Base-by-base conservation (phyloP, 2,113 vertebrate species). In the Phoxinus phoxinus region DNA sequence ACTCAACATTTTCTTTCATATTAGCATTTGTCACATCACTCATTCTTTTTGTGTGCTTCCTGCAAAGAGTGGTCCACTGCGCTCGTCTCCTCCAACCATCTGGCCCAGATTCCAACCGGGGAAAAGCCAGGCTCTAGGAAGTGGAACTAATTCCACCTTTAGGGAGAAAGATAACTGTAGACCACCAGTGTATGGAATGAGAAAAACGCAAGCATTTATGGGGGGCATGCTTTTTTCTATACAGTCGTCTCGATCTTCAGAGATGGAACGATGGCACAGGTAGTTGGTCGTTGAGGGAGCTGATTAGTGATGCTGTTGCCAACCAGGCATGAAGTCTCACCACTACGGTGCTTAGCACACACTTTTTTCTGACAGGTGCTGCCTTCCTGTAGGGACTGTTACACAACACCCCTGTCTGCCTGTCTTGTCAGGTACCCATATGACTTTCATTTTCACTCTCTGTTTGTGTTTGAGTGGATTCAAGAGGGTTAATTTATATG, bases 71-170 rank as follows among this genome's bases (percentile, higher is more conserved):
- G 69, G 89, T 92, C 92, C 90, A 90, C 85, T 90, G 91, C 89
- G 9, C 41, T 25, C 59, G 84, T 74, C 86, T 89, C 90, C 77
- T 89, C 75, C 88, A 77, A 88, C 91, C 90, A 85, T 92, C 90
- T 94, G 93, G 93, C 93, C 93, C 90, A 95, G 92, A 94, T 94
- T 94, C 91, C 73, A 88, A 85, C 91, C 89, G 80, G 86, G 88
- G 48, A 90, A 90, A 93, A 90, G 92, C 91, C 88, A 88, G 61
- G 37, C 87, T 93, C 88, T 88, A 91, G 91, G 91, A 91, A 93
- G 92, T 87, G 53, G 89, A 92, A 92, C 90, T 94, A 94, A 94
- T 95, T 92, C 83, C 76, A 91, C 91, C 93, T 94, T 86, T 75
- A 91, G 91, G 93, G 90, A 89, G 53, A 67, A 51, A 83, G 69